Base-by-base conservation (phyloP, 2,888 invertebrate species). In the Mythimna pallens region DNA sequence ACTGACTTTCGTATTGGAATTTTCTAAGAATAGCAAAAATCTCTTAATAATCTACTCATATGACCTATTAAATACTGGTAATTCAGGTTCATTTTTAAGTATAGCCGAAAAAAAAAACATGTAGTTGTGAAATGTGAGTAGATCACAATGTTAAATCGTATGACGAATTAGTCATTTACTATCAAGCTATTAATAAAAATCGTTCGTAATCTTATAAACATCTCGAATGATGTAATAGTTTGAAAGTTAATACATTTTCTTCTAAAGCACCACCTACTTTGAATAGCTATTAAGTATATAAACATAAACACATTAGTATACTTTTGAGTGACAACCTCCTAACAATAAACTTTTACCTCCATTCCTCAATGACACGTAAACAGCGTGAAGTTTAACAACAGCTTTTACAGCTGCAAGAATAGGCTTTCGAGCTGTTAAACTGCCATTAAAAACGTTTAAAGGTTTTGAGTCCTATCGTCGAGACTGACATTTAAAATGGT, bases 331-430 rank as follows among this genome's bases (percentile, higher is more conserved):
- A 70, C 79, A 81, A 47, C 34, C 20, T 64, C 36, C n/a, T 14
- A 62, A 81, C 69, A 68, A 68, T 71, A 55, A 40, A 57, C 30
- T 81, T 71, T 69, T 81, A 78, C 82, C 52, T 71, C 58, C 62
- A 69, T 59, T 72, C 52, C 25, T 34, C 65, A 71, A 72, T 59
- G 59, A 55, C 76, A 50, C 55, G 54, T 66, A 66, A 68, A 76
- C 40, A 71, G 58, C 70, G 40, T 52, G 50, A 83, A 65, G 59
- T 76, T 82, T 76, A 73, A 83, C 66, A 73, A 83, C 66, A 50
- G 69, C 82, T 57, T 62, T 43, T 55, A 65, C 64, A 63, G 54
- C 62, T 34, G 43, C 57, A 70, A 65, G 58, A 72, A 76, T 71
- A 57, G 30, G 54, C 71, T 83, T 73, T 77, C 62, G 30, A 73